phyloP scores from a whole-genome alignment of 2,113 vertebrate species.

The Heterotilapia buettikoferi region DNA sequence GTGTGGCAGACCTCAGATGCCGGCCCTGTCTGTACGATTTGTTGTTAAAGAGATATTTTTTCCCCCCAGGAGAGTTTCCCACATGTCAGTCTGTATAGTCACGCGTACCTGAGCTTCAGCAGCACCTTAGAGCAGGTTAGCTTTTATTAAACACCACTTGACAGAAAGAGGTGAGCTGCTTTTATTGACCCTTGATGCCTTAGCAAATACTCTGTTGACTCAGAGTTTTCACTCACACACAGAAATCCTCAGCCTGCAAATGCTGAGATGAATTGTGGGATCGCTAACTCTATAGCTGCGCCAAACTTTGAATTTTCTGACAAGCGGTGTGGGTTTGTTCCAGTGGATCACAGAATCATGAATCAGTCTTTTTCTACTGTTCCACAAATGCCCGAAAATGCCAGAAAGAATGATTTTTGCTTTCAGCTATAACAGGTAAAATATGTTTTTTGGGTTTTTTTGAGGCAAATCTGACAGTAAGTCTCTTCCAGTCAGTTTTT shows the following conservation, averaged over 20 bases:
- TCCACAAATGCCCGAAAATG: neutral
- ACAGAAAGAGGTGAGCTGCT: conserved; percentile 20
- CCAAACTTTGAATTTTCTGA: neutral
- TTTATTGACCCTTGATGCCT: conserved; percentile 37
- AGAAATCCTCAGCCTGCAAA: neutral
- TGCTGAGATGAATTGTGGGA: neutral
- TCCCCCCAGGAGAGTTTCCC: neutral
- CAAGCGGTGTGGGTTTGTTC: neutral
- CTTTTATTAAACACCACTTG: conserved; percentile 54
- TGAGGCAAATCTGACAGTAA: neutral
- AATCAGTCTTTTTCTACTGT: neutral
- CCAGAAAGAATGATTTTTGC: neutral
- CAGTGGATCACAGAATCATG: neutral
- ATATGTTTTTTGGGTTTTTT: neutral
- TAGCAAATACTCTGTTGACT: conserved; percentile 43
- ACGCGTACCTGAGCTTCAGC: neutral
- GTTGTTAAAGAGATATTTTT: conserved; percentile 14
- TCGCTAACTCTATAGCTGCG: neutral
- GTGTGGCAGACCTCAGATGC: neutral
- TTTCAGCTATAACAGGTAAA: neutral
- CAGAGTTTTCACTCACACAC: neutral
- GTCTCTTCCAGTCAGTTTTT: neutral
- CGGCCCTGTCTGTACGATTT: neutral
- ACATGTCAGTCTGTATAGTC: neutral
- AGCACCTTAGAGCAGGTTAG: neutral